phyloP scores from a whole-genome alignment of 2,113 vertebrate species.

The Falco punctatus region DNA sequence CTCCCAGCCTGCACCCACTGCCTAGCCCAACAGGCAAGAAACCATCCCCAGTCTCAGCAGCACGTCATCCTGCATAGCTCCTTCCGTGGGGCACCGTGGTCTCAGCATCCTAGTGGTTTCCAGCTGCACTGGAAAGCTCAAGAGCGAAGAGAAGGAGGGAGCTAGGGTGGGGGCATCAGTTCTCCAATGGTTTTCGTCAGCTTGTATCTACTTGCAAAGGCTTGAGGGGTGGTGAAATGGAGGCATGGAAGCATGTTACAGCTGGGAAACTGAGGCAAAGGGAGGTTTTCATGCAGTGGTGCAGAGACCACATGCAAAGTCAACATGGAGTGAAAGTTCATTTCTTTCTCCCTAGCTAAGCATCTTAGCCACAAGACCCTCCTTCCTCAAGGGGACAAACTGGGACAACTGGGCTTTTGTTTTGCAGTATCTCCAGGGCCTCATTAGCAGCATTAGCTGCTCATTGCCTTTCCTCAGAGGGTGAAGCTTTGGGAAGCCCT shows the following conservation, averaged over 20 bases:
- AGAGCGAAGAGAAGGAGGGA: background rate
- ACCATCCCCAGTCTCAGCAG: background rate
- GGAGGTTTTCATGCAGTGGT: background rate
- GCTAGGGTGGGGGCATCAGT: background rate
- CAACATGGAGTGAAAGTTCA: rapidly evolving
- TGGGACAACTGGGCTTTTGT: background rate
- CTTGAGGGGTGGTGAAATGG: background rate
- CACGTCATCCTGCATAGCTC: background rate
- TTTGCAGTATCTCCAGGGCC: background rate
- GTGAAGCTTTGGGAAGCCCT: background rate
- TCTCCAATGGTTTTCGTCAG: background rate
- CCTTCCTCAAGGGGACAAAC: background rate
- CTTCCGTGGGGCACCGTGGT: background rate
- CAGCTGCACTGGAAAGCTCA: background rate
- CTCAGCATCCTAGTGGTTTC: background rate
- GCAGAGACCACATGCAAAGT: background rate
- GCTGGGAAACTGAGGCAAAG: background rate
- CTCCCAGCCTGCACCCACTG: background rate
- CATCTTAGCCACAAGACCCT: background rate
- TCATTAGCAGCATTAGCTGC: background rate
- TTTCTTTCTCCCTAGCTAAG: background rate
- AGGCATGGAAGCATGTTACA: background rate
- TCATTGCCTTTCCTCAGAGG: background rate
- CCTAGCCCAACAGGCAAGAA: background rate
- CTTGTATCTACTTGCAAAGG: background rate